A percentile compares a stretch with the other conserved stretches of the same genome.
Conservation (phyloP, 2,113 vertebrate genomes). For the Phaethon lepturus region DNA sequence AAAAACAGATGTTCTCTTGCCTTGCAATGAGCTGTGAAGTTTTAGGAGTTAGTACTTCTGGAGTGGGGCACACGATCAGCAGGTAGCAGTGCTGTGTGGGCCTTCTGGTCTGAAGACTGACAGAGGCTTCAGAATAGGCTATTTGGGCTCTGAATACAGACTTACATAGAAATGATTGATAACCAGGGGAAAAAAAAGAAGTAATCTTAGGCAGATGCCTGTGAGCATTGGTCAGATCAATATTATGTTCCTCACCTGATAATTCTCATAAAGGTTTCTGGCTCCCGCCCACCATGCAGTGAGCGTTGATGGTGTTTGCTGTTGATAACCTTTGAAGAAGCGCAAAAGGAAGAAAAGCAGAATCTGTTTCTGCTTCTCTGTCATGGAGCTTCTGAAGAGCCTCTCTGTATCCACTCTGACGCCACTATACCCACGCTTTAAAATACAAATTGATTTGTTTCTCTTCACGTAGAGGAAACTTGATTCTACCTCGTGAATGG, state of each 20-base stretch:
- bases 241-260: slow-evolving; percentile 1
- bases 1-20: not conserved
- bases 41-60: not conserved
- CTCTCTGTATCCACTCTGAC: not conserved
- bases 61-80: not conserved
- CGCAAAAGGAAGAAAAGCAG: not conserved
- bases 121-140: not conserved
- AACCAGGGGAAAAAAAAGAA: not conserved
- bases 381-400: not conserved
- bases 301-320: slow-evolving; percentile 4
- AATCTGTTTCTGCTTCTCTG: not conserved
- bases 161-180: not conserved
- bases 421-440: not conserved
- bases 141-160: not conserved
- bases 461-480: not conserved
- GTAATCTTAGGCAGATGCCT: not conserved
- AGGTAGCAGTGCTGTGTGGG: too few relatives aligned
- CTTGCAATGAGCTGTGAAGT: not conserved
- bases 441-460: not conserved
- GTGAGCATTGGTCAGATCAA: not conserved
- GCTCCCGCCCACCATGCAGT: not conserved
- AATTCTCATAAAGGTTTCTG: not conserved
- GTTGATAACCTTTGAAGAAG: slow-evolving; percentile 3
- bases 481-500: not conserved
- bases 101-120: not conserved